Evolutionary conservation across 2,888 invertebrate species (phyloP).

Genomic region (Ennomos fuscantarius): DNA sequence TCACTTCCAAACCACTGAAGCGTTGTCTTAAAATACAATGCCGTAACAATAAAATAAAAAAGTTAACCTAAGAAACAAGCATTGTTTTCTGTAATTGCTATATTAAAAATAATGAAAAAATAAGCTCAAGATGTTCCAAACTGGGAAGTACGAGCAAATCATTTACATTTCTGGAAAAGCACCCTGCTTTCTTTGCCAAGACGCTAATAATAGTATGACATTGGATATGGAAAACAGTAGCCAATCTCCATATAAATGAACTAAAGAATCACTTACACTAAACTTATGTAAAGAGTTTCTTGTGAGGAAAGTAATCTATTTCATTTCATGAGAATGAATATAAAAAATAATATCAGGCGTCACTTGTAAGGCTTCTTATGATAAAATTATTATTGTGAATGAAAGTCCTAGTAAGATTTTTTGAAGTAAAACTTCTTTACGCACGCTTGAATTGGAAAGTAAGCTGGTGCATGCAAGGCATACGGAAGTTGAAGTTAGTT

Average conservation of each 20-base stretch:
- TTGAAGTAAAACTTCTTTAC: no score
- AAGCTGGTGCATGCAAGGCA: no score
- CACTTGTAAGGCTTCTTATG: no score
- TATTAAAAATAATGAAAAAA: constrained; percentile 10
- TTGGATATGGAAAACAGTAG: constrained; percentile 5
- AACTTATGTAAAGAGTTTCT: not conserved
- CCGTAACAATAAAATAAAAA: constrained; percentile 6
- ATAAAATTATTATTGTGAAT: no score
- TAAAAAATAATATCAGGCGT: no score
- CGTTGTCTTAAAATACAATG: constrained; percentile 1
- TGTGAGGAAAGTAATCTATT: no score
- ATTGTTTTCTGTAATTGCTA: constrained; percentile 12
- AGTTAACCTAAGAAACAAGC: not conserved
- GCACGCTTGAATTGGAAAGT: no score
- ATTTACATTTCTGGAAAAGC: constrained; percentile 40
- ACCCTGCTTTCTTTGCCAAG: constrained; percentile 32
- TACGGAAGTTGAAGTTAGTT: not conserved
- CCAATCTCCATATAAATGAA: constrained; percentile 15
- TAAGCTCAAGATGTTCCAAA: constrained; percentile 8
- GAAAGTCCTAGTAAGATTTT: no score
- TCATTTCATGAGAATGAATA: no score
- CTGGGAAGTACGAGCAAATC: constrained; percentile 15
- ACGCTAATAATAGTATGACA: constrained; percentile 19
- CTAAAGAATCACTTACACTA: not conserved
- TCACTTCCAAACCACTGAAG: no score